A percentile compares a stretch with the other conserved stretches of the same genome.
Conservation (phyloP, 35 echinoderm and acorn worm genomes). For the Stichopus chloronotus region DNA sequence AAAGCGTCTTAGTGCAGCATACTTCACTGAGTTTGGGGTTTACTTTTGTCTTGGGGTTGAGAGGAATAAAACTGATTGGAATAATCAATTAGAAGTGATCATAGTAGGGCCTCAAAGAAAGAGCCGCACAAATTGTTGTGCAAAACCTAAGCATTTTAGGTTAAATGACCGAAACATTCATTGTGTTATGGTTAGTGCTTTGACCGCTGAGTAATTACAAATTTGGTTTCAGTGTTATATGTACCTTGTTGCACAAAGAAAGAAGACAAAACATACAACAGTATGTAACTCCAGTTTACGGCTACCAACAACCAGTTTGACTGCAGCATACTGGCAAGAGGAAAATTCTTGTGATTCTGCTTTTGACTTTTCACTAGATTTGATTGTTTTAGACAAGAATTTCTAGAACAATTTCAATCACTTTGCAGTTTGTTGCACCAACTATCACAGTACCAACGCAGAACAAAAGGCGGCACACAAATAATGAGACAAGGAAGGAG, state of each 20-base stretch:
- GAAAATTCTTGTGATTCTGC: neutral
- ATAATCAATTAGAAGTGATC: neutral
- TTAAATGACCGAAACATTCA: neutral
- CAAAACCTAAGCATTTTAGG: neutral
- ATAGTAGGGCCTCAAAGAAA: neutral
- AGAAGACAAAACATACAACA: neutral
- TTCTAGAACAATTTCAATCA: conserved; percentile 11
- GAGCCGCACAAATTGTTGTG: neutral
- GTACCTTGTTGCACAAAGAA: neutral
- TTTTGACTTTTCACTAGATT: neutral
- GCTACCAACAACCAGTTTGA: neutral
- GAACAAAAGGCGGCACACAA: neutral
- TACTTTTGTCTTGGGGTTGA: neutral
- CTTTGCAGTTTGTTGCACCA: conserved; percentile 2
- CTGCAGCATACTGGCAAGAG: neutral
- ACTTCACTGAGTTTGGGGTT: neutral
- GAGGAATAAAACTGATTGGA: neutral
- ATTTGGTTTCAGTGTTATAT: too few species aligned
- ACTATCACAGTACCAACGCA: neutral
- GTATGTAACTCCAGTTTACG: neutral
- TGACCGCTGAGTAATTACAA: too few species aligned
- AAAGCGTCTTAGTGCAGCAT: neutral
- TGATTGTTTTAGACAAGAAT: neutral
- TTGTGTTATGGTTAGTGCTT: conserved; percentile 8
- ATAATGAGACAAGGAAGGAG: neutral